Conservation (phyloP, 2,797 vertebrate genomes). For the Leptodactylus fallax region DNA sequence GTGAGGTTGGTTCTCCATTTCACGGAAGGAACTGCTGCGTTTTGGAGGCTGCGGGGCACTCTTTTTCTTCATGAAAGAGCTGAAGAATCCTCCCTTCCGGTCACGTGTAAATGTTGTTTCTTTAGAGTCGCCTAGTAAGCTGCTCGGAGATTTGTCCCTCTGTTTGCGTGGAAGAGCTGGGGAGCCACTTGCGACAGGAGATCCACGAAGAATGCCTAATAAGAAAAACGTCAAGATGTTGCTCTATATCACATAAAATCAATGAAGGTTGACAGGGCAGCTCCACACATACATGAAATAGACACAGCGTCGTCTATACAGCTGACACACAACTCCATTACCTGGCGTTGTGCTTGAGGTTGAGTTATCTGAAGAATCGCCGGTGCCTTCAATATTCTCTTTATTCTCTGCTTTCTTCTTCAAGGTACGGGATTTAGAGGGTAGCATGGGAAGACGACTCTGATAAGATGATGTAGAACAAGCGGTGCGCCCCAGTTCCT, state of each 20-base stretch:
- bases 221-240: slow-evolving; percentile 43
- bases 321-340: slow-evolving; percentile 68
- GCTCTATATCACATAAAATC: not conserved
- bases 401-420: slow-evolving; percentile 97
- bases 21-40: slow-evolving; percentile 96
- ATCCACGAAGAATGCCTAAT: slow-evolving; percentile 78
- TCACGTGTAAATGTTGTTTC: slow-evolving; percentile 94
- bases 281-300: not conserved
- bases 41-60: slow-evolving; percentile 94
- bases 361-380: slow-evolving; percentile 80
- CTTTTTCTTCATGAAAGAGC: slow-evolving; percentile 98
- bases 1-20: slow-evolving; percentile 97
- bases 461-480: slow-evolving; percentile 85
- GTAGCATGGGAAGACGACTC: slow-evolving; percentile 89
- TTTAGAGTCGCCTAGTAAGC: slow-evolving; percentile 88
- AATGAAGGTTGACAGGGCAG: not conserved
- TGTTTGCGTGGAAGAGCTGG: slow-evolving; percentile 95
- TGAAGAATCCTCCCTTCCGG: slow-evolving; percentile 97
- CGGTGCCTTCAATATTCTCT: slow-evolving; percentile 92
- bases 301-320: not conserved
- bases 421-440: slow-evolving; percentile 90
- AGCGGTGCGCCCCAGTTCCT: slow-evolving; percentile 92
- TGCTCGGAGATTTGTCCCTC: slow-evolving; percentile 93
- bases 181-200: slow-evolving; percentile 80
- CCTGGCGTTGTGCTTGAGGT: slow-evolving; percentile 89